These are phyloP conservation scores for Lophius americanus DNA, from an alignment of 2,797 vertebrate species.

Conservation along the genomic window DNA sequence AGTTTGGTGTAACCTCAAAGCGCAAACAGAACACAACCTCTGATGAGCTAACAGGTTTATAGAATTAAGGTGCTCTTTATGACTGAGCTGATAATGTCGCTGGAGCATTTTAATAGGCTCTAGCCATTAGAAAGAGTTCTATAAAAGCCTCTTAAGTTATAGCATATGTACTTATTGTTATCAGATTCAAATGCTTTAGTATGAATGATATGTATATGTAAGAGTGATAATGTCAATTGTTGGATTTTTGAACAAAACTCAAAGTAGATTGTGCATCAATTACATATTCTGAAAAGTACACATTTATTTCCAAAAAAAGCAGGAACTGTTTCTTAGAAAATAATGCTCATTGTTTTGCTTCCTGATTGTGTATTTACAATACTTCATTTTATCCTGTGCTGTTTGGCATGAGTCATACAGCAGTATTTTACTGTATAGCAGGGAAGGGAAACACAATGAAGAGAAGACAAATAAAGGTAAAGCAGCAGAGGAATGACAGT, in stretches of 20 bases:
- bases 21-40: conserved; percentile 28
- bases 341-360: conserved; percentile 33
- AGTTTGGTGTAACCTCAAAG: conserved; percentile 9
- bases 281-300: conserved; percentile 8
- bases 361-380: conserved; percentile 52
- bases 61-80: conserved; percentile 65
- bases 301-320: conserved; percentile 7
- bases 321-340: conserved; percentile 28
- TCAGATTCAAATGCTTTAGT: conserved; percentile 6
- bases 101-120: conserved; percentile 73
- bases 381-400: conserved; percentile 46
- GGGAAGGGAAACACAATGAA: conserved; percentile 5
- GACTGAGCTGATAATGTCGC: conserved; percentile 70
- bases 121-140: conserved; percentile 28
- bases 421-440: conserved; percentile 38
- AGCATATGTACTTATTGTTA: conserved; percentile 26
- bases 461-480: conserved; percentile 45
- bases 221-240: neutral
- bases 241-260: conserved; percentile 10
- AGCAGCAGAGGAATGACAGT: conserved; percentile 51
- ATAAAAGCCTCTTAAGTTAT: conserved; percentile 39
- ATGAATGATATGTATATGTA: conserved; percentile 11
- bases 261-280: neutral
- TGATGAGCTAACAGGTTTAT: conserved; percentile 77
- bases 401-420: conserved; percentile 64